These are phyloP conservation scores for Tragopan temminckii DNA, from an alignment of 2,797 vertebrate genomes.

Conservation along the genomic window DNA sequence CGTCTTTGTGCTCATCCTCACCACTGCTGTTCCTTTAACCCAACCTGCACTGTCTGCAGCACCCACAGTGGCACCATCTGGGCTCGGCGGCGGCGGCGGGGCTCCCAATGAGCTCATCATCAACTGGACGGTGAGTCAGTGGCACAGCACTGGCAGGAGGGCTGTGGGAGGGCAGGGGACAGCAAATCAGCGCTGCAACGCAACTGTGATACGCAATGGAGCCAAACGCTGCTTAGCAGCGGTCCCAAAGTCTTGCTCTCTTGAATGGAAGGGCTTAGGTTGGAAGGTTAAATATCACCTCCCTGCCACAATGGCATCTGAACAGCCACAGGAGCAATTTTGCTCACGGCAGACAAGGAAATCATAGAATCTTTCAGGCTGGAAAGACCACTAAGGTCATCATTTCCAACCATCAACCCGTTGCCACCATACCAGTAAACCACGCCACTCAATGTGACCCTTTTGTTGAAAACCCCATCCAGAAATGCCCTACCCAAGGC, in stretches of 20 bases:
- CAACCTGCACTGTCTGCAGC: slow-evolving; percentile 77
- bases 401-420: no score
- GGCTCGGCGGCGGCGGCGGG: slow-evolving; percentile 94
- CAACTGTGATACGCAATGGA: fast-evolving
- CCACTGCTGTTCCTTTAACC: background rate
- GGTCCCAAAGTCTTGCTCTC: background rate
- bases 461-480: no score
- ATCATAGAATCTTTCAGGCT: no score
- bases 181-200: fast-evolving
- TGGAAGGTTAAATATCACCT: background rate
- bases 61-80: slow-evolving; percentile 95
- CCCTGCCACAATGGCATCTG: background rate
- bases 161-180: background rate
- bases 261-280: fast-evolving
- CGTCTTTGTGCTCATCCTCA: background rate
- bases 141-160: background rate
- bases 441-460: no score
- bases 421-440: no score
- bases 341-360: no score
- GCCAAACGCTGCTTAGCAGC: background rate
- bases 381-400: no score
- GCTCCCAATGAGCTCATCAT: slow-evolving; percentile 92
- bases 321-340: background rate
- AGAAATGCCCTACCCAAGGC: background rate
- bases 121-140: slow-evolving; percentile 92